Conservation (phyloP, 2,113 vertebrate genomes). For the Haliaeetus leucogaster region DNA sequence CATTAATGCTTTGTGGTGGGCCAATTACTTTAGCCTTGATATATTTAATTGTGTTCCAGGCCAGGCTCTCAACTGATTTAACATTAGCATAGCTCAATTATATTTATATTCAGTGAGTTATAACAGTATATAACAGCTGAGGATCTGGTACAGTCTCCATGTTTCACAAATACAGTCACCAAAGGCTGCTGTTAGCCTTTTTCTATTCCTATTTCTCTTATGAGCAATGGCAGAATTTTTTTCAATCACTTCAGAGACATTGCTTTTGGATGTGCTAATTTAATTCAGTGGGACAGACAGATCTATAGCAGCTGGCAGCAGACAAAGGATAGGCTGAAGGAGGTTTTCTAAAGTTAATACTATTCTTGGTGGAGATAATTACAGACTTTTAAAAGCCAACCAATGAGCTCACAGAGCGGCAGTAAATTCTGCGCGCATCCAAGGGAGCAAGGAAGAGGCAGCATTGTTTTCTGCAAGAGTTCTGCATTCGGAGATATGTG, state of each 20-base stretch:
- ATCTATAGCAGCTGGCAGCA: constrained; percentile 35
- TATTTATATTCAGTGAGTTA: not conserved
- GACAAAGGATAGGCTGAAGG: constrained; percentile 28
- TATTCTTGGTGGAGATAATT: constrained; percentile 46
- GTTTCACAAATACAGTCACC: not conserved
- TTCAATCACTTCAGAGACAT: not conserved
- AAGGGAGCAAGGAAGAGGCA: not conserved
- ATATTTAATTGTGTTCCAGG: not conserved
- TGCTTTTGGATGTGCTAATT: constrained; percentile 3
- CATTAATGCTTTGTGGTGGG: not conserved
- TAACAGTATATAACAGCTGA: not conserved
- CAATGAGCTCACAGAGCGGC: not conserved
- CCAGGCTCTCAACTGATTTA: not conserved
- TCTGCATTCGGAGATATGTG: not conserved
- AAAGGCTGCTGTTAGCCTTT: not conserved
- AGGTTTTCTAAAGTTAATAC: constrained; percentile 35
- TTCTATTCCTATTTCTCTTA: not conserved
- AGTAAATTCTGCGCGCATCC: accelerated
- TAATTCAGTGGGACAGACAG: constrained; percentile 35
- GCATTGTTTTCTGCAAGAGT: not conserved
- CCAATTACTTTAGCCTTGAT: not conserved
- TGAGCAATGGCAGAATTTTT: not conserved
- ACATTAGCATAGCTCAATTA: not conserved
- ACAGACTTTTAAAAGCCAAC: not conserved
- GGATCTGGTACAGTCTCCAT: not conserved